Percentiles rank a stretch among this genome's conserved stretches.
Conservation (phyloP, 2,113 vertebrate species). For the Entomyzon cyanotis region DNA sequence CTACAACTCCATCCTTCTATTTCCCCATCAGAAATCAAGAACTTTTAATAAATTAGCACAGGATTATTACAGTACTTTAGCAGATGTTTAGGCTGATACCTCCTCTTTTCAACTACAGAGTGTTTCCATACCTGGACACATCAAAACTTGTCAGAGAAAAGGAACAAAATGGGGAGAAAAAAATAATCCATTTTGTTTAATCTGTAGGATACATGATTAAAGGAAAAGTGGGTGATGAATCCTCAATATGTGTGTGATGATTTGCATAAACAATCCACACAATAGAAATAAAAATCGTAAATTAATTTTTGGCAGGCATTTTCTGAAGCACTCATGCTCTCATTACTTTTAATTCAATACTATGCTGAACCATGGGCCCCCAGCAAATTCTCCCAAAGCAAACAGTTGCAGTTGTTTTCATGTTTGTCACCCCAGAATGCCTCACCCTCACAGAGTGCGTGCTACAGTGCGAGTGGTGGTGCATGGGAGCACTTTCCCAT, state of each 20-base stretch:
- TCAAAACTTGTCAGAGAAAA: background rate
- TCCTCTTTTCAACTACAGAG: background rate
- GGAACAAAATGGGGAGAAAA: background rate
- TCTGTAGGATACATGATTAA: background rate
- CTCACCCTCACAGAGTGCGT: background rate
- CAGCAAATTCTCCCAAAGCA: background rate
- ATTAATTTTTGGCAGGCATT: background rate
- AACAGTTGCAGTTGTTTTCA: background rate
- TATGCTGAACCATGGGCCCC: background rate
- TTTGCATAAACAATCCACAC: background rate
- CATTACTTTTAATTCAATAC: background rate
- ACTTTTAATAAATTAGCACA: background rate
- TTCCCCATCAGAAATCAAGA: background rate
- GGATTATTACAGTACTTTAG: background rate
- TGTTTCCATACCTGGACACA: background rate
- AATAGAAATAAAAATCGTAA: background rate
- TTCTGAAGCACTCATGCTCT: background rate
- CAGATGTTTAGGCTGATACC: background rate
- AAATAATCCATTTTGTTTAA: accelerated
- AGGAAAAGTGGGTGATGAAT: background rate
- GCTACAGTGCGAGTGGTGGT: background rate
- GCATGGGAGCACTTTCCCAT: background rate
- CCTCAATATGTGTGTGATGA: background rate
- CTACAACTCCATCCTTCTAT: background rate
- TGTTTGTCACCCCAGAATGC: background rate